Evolutionary conservation across 2,113 vertebrate species (phyloP), one percentile per base, ranked within the genome.

Genomic region (Hyperopisus bebe): DNA sequence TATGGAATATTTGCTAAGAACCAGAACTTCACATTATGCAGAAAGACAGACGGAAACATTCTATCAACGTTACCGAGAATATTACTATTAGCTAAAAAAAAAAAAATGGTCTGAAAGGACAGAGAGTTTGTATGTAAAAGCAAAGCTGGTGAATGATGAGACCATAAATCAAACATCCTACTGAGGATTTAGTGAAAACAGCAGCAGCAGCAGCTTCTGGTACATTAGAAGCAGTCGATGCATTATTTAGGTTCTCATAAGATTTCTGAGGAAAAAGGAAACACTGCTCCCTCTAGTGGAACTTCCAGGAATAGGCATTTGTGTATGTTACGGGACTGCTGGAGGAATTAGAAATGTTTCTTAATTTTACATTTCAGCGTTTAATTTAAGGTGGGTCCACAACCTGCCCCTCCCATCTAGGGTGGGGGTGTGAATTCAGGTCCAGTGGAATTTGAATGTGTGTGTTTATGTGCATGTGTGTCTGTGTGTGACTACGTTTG

Each of bases 261-360:
- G 35, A 86, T 27, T 47, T 86, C 47, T 48, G 27, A 46, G 35
- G 74, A 70, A 70, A 74, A 58, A 53, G 46, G 89, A 83, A 47
- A 82, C 66, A 89, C 46, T 77, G 47, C 91, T 47, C 92, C 92
- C 92, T 89, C 92, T 93, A 88, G 92, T 93, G 92, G 90, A 50
- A 8, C 47, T 39, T 15, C 50, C n/a, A 80, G 74, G 17, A 80
- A 42, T 42, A 42, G 2, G 74, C 35, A 0, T 39, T 6, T 77
- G 13, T 39, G 35, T 15, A 7, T 42, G 35, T 42, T 77, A 77
- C 19, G 70, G 70, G 15, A 42, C 15, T 17, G 42, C 31, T 19
- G 4, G 35, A 77, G 70, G 3, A 77, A 35, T 77, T 77, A 35
- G 70, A 66, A 66, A 27, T 66, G 10, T n/a, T 62, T 62, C 8